Evolutionary conservation across 2,797 vertebrate genomes (phyloP).

Genomic region (Hydrocynus forskahlii): DNA sequence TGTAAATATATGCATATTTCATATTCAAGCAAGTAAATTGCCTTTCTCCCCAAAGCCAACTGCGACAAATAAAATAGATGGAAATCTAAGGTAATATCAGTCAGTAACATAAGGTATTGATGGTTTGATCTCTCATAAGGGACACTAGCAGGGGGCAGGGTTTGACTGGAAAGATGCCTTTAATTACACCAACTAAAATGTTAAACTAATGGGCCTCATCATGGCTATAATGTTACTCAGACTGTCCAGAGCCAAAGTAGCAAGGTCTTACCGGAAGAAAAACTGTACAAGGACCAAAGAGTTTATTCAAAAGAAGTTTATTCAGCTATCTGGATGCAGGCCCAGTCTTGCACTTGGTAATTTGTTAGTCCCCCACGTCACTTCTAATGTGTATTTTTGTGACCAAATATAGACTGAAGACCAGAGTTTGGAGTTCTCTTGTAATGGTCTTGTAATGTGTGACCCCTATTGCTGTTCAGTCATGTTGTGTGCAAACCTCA

Average conservation of each 20-base stretch:
- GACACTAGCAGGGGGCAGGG: conserved; percentile 11
- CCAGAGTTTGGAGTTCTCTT: no score
- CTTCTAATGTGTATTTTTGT: no score
- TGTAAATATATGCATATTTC: conserved; percentile 71
- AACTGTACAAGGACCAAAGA: not conserved
- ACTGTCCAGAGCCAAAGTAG: conserved; percentile 2
- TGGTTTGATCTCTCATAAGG: conserved; percentile 13
- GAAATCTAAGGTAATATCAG: conserved; percentile 40
- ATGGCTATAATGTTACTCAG: not conserved
- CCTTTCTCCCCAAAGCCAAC: conserved; percentile 64
- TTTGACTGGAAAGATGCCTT: conserved; percentile 4
- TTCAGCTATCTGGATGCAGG: no score
- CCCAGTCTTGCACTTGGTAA: no score
- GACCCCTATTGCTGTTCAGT: no score
- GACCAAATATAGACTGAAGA: no score
- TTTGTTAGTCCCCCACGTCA: no score
- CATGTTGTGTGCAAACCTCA: no score
- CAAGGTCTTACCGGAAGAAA: no score
- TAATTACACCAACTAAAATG: not conserved
- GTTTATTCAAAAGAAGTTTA: no score
- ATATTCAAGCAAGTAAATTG: conserved; percentile 69
- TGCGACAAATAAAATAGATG: conserved; percentile 62
- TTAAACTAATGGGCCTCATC: not conserved
- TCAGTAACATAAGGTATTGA: conserved; percentile 21
- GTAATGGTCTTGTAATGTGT: no score